phyloP scores from a whole-genome alignment of 1,140 invertebrate species.

The Drosophila mojavensis region DNA sequence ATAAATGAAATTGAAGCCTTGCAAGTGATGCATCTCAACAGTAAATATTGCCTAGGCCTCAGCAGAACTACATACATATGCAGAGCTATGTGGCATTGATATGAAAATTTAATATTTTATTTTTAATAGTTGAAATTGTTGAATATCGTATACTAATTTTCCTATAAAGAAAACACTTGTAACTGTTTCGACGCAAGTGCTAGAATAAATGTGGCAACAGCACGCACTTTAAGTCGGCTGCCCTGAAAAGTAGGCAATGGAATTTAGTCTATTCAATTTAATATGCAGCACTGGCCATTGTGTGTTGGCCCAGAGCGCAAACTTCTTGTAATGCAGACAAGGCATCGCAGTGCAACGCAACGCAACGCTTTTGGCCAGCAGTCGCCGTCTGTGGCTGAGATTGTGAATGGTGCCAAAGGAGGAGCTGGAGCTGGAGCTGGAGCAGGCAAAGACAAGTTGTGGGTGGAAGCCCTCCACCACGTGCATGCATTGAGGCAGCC shows the following conservation, averaged over 20 bases:
- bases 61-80: too few relatives aligned
- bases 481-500: conserved; percentile 66
- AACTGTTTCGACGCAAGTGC: not conserved
- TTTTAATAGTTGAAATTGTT: too few relatives aligned
- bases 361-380: conserved; percentile 34
- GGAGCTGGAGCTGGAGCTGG: not conserved
- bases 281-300: conserved; percentile 37
- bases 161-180: not conserved
- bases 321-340: conserved; percentile 42
- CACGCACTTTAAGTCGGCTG: conserved; percentile 3
- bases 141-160: too few relatives aligned
- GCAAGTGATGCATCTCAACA: too few relatives aligned
- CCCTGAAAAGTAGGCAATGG: conserved; percentile 33
- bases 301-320: conserved; percentile 41
- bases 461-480: not conserved
- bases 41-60: too few relatives aligned
- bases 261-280: conserved; percentile 37
- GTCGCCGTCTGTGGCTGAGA: conserved; percentile 47
- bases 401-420: conserved; percentile 16
- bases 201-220: not conserved
- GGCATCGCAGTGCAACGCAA: not conserved
- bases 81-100: too few relatives aligned
- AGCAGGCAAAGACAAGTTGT: not conserved
- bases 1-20: too few relatives aligned
- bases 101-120: too few relatives aligned